Evolutionary conservation across 2,113 vertebrate species (phyloP).

Genomic region (Myiozetetes cayanensis): DNA sequence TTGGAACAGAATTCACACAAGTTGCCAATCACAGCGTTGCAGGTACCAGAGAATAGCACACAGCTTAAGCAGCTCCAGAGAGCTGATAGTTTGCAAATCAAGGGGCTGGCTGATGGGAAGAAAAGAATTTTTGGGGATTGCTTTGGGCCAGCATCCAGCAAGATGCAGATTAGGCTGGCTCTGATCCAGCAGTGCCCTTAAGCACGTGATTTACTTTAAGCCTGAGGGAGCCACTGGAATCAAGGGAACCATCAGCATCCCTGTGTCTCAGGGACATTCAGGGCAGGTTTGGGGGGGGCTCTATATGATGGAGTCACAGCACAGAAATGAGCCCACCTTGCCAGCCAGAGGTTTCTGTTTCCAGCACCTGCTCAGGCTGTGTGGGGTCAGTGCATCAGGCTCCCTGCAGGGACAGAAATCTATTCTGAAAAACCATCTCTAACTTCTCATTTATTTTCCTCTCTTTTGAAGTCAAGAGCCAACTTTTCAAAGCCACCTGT

Average conservation of each 20-base stretch:
- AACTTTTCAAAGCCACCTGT: constrained; percentile 5
- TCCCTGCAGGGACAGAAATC: background rate
- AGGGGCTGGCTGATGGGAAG: background rate
- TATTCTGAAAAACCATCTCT: background rate
- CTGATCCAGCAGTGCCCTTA: constrained; percentile 46
- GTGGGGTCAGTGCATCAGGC: background rate
- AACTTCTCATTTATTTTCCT: background rate
- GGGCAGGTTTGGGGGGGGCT: background rate
- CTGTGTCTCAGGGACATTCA: background rate
- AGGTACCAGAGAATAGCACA: background rate
- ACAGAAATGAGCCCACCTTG: background rate
- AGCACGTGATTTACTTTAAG: constrained; percentile 42
- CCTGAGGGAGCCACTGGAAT: background rate
- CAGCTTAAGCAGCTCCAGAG: background rate
- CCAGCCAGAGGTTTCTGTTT: background rate
- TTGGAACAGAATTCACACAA: background rate
- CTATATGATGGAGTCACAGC: background rate
- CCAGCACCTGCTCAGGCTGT: background rate
- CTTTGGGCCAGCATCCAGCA: background rate
- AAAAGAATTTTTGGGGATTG: background rate
- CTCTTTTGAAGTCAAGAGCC: constrained; percentile 25
- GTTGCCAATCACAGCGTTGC: background rate
- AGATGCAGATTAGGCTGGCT: background rate
- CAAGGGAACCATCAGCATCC: background rate
- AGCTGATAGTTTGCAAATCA: background rate